Evolutionary conservation across 2,797 vertebrate species (phyloP).

Genomic region (Lithobates sylvaticus): DNA sequence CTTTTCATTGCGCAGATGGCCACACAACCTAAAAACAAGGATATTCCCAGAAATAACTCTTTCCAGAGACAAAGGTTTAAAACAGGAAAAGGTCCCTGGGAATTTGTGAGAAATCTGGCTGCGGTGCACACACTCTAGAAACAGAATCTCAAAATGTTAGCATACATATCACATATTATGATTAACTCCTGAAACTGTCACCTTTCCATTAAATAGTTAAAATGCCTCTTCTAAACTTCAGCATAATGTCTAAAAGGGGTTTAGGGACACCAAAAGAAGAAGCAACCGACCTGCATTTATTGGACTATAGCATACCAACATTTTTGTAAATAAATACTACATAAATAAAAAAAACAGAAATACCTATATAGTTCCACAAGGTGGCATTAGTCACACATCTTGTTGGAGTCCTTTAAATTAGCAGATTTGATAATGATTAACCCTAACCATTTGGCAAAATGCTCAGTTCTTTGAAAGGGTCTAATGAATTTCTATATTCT

Average conservation of each 20-base stretch:
- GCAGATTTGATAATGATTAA: neutral
- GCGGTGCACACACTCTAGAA: neutral
- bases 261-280: too few species aligned
- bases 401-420: neutral
- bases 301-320: too few species aligned
- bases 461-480: neutral
- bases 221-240: neutral
- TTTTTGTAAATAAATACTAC: too few species aligned
- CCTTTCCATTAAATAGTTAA: neutral
- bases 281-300: too few species aligned
- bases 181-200: neutral
- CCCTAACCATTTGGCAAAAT: neutral
- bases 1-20: too few species aligned
- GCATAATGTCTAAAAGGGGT: neutral
- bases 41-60: too few species aligned
- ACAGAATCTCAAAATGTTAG: neutral
- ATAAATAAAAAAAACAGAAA: neutral
- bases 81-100: neutral
- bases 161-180: neutral
- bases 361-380: conserved; percentile 27
- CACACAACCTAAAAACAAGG: too few species aligned
- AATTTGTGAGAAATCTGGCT: neutral
- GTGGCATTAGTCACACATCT: conserved; percentile 22
- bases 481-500: neutral
- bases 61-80: too few species aligned